A percentile compares a stretch with the other conserved stretches of the same genome.
These are phyloP conservation scores for Lethenteron reissneri DNA, from an alignment of 2,113 vertebrate genomes.

Conservation along the genomic window DNA sequence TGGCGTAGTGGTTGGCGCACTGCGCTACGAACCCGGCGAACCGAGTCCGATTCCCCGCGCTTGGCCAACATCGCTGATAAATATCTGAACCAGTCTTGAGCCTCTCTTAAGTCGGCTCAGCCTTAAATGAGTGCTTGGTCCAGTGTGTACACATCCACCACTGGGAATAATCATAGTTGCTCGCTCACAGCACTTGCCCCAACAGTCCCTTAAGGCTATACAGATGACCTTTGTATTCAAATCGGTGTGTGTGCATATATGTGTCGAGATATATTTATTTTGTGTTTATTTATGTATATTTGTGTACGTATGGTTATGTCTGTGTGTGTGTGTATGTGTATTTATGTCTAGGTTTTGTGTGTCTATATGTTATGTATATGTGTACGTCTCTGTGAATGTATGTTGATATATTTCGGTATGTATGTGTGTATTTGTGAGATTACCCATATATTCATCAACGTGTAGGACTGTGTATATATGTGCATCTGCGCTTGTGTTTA, in stretches of 20 bases:
- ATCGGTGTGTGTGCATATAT: background rate
- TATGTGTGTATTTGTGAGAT: background rate
- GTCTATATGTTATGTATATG: background rate
- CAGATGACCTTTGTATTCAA: background rate
- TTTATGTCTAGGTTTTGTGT: background rate
- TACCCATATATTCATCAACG: background rate
- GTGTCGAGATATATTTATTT: background rate
- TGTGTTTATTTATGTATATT: background rate
- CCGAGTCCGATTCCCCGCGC: too few relatives aligned
- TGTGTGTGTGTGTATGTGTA: background rate
- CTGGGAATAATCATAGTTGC: too few relatives aligned
- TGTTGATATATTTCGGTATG: background rate
- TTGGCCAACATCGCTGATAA: too few relatives aligned
- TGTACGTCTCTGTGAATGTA: background rate
- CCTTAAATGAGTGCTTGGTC: too few relatives aligned
- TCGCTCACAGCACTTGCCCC: too few relatives aligned
- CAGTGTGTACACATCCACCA: too few relatives aligned
- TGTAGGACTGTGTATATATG: background rate
- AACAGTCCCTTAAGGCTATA: background rate
- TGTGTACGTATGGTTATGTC: background rate
- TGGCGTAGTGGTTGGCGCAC: too few relatives aligned
- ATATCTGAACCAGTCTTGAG: too few relatives aligned
- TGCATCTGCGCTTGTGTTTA: background rate
- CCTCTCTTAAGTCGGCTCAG: too few relatives aligned
- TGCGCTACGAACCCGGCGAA: too few relatives aligned